phyloP scores from a whole-genome alignment of 1,140 invertebrate species.

The Drosophila truncata region DNA sequence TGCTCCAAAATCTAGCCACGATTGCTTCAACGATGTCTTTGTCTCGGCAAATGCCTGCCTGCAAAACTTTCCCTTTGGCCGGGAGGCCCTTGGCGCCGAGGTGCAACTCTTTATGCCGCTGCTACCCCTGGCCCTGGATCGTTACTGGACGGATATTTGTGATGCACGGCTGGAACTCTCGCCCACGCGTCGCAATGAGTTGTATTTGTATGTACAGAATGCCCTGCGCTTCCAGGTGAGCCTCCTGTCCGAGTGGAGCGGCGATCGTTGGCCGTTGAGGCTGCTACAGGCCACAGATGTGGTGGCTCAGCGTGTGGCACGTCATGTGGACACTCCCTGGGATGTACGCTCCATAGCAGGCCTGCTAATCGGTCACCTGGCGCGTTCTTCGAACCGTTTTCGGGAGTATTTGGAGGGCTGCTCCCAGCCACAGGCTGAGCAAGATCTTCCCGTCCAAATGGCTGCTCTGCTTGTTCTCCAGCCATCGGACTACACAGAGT shows the following conservation, averaged over 20 bases:
- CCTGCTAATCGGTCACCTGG: slow-evolving; percentile 49
- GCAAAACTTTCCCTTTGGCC: slow-evolving; percentile 57
- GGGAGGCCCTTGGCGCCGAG: slow-evolving; percentile 33
- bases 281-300: not conserved
- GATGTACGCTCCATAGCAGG: slow-evolving; percentile 71
- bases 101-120: slow-evolving; percentile 39
- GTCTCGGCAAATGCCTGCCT: slow-evolving; percentile 54
- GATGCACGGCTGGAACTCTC: slow-evolving; percentile 17
- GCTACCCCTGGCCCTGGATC: slow-evolving; percentile 26
- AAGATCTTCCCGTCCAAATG: slow-evolving; percentile 54
- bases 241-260: slow-evolving; percentile 46
- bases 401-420: slow-evolving; percentile 20
- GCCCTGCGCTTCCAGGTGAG: slow-evolving; percentile 60
- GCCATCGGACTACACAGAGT: slow-evolving; percentile 3
- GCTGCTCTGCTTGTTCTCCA: slow-evolving; percentile 51
- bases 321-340: slow-evolving; percentile 59
- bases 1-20: not conserved
- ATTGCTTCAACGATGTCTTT: slow-evolving; percentile 44
- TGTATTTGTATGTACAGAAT: slow-evolving; percentile 57
- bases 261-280: not conserved
- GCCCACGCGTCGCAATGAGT: slow-evolving; percentile 65
- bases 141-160: slow-evolving; percentile 43
- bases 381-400: slow-evolving; percentile 30
- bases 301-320: slow-evolving; percentile 41
- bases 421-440: not conserved